phyloP scores from a whole-genome alignment of 2,113 vertebrate species.

The Megalops atlanticus region DNA sequence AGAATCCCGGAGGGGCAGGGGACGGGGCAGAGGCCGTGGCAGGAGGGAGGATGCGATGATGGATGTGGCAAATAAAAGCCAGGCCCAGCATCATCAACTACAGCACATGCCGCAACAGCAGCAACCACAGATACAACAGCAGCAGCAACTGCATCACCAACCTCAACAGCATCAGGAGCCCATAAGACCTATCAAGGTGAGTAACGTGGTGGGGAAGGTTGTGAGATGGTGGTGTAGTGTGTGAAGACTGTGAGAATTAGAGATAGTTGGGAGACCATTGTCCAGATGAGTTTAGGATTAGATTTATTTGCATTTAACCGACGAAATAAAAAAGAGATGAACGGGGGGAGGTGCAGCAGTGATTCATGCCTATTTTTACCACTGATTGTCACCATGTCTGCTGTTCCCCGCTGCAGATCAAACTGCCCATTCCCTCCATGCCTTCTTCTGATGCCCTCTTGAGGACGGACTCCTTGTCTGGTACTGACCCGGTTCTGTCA shows the following conservation, averaged over 20 bases:
- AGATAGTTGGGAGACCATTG: too few species aligned
- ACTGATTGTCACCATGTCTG: not conserved
- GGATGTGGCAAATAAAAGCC: conserved; percentile 67
- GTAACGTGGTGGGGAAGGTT: conserved; percentile 13
- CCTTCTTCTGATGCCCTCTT: conserved; percentile 71
- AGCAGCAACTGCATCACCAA: conserved; percentile 58
- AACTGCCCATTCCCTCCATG: conserved; percentile 69
- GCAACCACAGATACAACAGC: conserved; percentile 57
- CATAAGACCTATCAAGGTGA: conserved; percentile 75
- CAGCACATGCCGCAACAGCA: conserved; percentile 37
- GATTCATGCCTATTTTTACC: too few species aligned
- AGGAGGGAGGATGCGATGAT: conserved; percentile 71
- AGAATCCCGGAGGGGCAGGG: conserved; percentile 61
- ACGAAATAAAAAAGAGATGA: not conserved
- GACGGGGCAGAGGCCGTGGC: conserved; percentile 65
- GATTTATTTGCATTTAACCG: too few species aligned
- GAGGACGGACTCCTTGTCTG: conserved; percentile 73
- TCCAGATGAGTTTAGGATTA: too few species aligned
- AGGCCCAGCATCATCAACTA: conserved; percentile 68
- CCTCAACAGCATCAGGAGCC: conserved; percentile 67
- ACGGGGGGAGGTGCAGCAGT: not conserved
- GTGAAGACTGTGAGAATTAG: not conserved
- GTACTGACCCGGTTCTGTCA: conserved; percentile 75
- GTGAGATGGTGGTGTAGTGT: not conserved
- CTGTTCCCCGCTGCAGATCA: conserved; percentile 59